phyloP scores from a whole-genome alignment of 2,797 vertebrate species.

The Danionella dracula region DNA sequence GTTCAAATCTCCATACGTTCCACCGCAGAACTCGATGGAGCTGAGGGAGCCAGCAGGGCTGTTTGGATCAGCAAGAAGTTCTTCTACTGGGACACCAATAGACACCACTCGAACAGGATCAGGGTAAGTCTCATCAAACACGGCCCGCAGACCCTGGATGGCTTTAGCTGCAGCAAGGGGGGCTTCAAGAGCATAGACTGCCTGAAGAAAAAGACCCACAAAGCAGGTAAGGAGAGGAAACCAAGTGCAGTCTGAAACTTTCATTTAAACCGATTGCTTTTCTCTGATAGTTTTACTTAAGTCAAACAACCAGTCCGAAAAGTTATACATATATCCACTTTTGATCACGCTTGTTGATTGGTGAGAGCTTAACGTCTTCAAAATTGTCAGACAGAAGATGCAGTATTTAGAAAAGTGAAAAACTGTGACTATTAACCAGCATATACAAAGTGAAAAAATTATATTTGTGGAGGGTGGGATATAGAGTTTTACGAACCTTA shows the following conservation, averaged over 20 bases:
- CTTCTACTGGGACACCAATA: conserved; percentile 82
- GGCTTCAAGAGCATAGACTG: conserved; percentile 82
- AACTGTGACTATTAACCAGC: too few species aligned
- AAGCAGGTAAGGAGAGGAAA: neutral
- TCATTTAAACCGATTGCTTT: too few species aligned
- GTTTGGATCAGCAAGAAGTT: conserved; percentile 84
- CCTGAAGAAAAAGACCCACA: conserved; percentile 53
- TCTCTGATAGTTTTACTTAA: too few species aligned
- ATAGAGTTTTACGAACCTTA: conserved; percentile 84
- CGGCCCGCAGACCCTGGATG: conserved; percentile 91
- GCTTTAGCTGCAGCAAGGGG: conserved; percentile 88
- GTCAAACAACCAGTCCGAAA: too few species aligned
- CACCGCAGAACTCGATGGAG: conserved; percentile 94
- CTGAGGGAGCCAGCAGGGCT: conserved; percentile 81
- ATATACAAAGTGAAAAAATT: too few species aligned
- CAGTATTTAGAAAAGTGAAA: too few species aligned
- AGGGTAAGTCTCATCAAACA: conserved; percentile 96
- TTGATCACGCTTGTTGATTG: too few species aligned
- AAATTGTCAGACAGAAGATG: too few species aligned
- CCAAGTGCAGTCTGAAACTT: too few species aligned
- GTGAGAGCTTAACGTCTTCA: too few species aligned
- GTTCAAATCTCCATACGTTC: conserved; percentile 80
- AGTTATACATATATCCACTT: too few species aligned
- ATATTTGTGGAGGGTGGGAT: too few species aligned
- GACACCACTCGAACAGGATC: conserved; percentile 95